Conservation (phyloP, 2,113 vertebrate genomes). For the Aplodontia rufa region DNA sequence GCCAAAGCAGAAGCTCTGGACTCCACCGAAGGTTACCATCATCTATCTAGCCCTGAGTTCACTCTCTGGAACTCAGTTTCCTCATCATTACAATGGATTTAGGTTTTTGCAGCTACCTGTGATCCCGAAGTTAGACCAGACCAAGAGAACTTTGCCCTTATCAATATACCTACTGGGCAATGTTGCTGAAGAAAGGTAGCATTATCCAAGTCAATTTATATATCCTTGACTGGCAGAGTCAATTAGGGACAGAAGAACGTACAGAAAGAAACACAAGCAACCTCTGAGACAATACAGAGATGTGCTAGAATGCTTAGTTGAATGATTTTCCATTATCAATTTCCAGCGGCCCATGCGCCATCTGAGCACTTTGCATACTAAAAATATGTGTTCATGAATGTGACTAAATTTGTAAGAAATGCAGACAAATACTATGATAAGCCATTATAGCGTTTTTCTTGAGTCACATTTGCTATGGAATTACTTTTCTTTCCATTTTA, state of each 20-base stretch:
- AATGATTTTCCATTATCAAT: neutral
- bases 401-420: slow-evolving; percentile 71
- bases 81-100: neutral
- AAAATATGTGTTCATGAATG: slow-evolving; percentile 45
- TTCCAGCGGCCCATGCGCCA: neutral
- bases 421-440: slow-evolving; percentile 66
- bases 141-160: neutral
- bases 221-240: neutral
- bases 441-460: slow-evolving; percentile 74
- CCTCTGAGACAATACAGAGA: neutral
- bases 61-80: neutral
- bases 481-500: slow-evolving; percentile 61
- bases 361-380: slow-evolving; percentile 41
- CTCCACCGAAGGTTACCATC: neutral
- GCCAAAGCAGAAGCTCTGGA: neutral
- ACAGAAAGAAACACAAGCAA: neutral
- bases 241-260: neutral
- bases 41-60: neutral
- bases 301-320: neutral
- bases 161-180: neutral
- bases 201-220: neutral
- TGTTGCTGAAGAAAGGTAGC: neutral
- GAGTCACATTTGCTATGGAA: slow-evolving; percentile 75
- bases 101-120: neutral
- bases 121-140: neutral